These are phyloP conservation scores for Dusona sp. DNA, from an alignment of 2,888 invertebrate genomes.

Conservation along the genomic window DNA sequence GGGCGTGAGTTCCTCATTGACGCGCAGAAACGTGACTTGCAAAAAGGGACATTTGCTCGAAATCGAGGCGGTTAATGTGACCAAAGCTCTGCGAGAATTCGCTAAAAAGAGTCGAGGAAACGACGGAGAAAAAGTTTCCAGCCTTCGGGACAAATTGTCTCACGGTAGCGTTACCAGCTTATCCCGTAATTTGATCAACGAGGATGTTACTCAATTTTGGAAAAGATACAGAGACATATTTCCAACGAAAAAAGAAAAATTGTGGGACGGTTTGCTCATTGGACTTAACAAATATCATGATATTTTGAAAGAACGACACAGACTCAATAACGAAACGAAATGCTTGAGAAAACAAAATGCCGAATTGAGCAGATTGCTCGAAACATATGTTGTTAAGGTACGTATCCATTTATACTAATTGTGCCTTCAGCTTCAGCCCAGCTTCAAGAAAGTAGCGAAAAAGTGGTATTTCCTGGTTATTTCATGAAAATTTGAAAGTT, in stretches of 20 bases:
- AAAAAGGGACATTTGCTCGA: constrained; percentile 87
- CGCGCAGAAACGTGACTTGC: constrained; percentile 73
- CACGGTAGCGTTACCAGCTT: constrained; percentile 85
- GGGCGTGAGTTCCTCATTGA: not conserved
- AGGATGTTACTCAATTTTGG: constrained; percentile 90
- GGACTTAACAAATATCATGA: constrained; percentile 89
- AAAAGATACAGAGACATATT: constrained; percentile 87
- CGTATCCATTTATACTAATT: not conserved
- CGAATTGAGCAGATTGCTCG: constrained; percentile 89
- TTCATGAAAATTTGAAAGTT: not conserved
- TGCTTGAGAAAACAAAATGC: constrained; percentile 88
- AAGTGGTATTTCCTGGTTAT: not conserved
- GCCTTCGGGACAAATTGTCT: constrained; percentile 81
- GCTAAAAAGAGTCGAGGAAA: constrained; percentile 84
- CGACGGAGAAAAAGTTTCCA: constrained; percentile 71
- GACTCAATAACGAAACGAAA: constrained; percentile 88
- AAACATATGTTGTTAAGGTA: constrained; percentile 86
- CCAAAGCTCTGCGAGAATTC: constrained; percentile 89
- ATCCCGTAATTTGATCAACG: constrained; percentile 85
- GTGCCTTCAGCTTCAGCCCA: not conserved
- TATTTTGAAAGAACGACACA: constrained; percentile 89
- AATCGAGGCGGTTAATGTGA: constrained; percentile 89
- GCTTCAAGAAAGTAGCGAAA: not conserved
- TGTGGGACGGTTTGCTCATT: constrained; percentile 90
- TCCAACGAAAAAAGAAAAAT: constrained; percentile 87